phyloP scores from a whole-genome alignment of 2,113 vertebrate species.

The Paedocypris sp. region DNA sequence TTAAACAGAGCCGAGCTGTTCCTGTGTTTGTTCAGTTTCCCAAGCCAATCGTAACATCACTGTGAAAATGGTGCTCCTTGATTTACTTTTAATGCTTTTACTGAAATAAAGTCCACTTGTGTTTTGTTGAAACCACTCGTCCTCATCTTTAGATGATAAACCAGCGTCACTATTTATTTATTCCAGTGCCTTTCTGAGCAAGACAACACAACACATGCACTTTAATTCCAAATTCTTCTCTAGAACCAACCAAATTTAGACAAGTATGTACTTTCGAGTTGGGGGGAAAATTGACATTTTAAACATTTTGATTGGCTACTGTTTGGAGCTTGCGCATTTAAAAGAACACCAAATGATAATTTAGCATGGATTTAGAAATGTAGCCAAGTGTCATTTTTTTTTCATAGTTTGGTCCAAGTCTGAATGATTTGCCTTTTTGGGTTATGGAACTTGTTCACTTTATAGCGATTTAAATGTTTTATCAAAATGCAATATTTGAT shows the following conservation, averaged over 20 bases:
- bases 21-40: neutral
- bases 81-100: constrained; percentile 43
- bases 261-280: no score
- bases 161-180: constrained; percentile 30
- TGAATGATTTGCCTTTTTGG: no score
- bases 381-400: no score
- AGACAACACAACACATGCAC: constrained; percentile 5
- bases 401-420: no score
- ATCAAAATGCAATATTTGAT: no score
- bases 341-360: no score
- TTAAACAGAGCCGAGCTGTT: neutral
- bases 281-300: no score
- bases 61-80: constrained; percentile 61
- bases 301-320: no score
- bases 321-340: no score
- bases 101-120: constrained; percentile 45
- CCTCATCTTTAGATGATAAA: constrained; percentile 4
- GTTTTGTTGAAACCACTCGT: constrained; percentile 31
- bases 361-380: no score
- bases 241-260: neutral
- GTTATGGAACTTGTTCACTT: no score
- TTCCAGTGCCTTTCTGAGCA: constrained; percentile 53
- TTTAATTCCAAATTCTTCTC: constrained; percentile 7
- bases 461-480: no score
- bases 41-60: constrained; percentile 49